Percentiles rank a stretch among this genome's conserved stretches.
These are phyloP conservation scores for Rousettus leschenaultii DNA, from an alignment of 2,113 vertebrate genomes.

Conservation along the genomic window DNA sequence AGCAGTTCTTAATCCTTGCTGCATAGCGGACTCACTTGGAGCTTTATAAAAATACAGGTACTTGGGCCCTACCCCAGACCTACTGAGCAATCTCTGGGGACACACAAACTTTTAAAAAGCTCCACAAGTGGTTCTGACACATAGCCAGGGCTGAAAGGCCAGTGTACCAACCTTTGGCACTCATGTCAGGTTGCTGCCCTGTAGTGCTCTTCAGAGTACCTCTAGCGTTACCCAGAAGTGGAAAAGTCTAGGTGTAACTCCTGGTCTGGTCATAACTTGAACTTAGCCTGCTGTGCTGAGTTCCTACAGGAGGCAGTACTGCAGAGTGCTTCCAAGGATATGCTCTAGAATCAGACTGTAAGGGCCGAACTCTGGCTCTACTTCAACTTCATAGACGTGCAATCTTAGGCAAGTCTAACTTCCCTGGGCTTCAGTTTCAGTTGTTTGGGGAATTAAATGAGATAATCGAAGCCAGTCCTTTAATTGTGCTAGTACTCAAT, in stretches of 20 bases:
- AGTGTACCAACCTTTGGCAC: not conserved
- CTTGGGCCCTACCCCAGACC: not conserved
- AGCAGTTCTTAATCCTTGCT: not conserved
- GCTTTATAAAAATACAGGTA: slow-evolving; percentile 25
- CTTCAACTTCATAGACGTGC: not conserved
- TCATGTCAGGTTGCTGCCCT: not conserved
- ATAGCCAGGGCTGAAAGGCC: not conserved
- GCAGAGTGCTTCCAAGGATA: not conserved
- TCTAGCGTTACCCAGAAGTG: not conserved
- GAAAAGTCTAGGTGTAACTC: not conserved
- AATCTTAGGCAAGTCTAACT: not conserved
- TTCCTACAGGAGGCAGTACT: not conserved
- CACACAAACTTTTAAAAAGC: not conserved
- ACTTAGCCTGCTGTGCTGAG: not conserved
- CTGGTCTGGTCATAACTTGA: not conserved
- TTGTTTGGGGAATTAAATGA: slow-evolving; percentile 1
- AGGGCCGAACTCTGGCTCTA: not conserved
- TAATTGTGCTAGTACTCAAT: not conserved
- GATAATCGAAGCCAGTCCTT: not conserved
- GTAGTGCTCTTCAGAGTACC: not conserved
- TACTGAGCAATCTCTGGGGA: not conserved
- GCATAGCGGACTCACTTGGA: not conserved
- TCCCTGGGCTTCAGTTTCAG: not conserved
- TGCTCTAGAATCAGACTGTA: not conserved
- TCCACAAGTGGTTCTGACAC: not conserved